These are phyloP conservation scores for Tonatia bakeri DNA, from an alignment of 2,113 vertebrate species.

Conservation along the genomic window DNA sequence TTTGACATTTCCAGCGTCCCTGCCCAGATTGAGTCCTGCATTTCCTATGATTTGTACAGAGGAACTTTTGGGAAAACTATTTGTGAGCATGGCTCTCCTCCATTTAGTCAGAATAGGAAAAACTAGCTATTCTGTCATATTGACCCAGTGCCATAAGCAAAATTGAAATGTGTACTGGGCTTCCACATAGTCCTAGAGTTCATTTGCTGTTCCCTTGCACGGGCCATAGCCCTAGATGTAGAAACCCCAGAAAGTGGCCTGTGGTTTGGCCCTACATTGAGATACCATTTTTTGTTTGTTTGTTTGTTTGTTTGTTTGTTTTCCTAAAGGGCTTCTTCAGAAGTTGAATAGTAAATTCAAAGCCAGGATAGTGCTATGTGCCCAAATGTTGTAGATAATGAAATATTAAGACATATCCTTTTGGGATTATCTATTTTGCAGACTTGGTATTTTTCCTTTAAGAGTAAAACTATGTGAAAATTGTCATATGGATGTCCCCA, in stretches of 20 bases:
- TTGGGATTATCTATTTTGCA: neutral
- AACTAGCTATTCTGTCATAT: neutral
- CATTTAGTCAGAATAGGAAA: conserved; percentile 11
- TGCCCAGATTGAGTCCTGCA: neutral
- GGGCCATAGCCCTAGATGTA: neutral
- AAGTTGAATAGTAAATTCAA: conserved; percentile 8
- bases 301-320: neutral
- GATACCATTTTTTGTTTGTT: neutral
- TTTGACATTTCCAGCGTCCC: conserved; percentile 26
- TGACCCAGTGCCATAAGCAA: neutral
- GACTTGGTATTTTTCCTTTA: neutral
- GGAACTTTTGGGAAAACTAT: neutral
- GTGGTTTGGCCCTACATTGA: neutral
- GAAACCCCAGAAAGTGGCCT: neutral
- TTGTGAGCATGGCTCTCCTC: neutral
- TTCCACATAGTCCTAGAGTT: neutral
- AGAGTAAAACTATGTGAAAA: neutral
- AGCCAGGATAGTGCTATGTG: neutral
- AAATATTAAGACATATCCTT: neutral
- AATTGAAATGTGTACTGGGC: neutral
- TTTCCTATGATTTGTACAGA: conserved; percentile 19
- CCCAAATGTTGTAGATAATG: neutral
- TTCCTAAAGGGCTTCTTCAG: neutral
- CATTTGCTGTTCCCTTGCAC: neutral
- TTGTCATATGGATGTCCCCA: neutral